These are phyloP conservation scores for Deroptyus accipitrinus DNA, from an alignment of 2,113 vertebrate species.

Conservation along the genomic window DNA sequence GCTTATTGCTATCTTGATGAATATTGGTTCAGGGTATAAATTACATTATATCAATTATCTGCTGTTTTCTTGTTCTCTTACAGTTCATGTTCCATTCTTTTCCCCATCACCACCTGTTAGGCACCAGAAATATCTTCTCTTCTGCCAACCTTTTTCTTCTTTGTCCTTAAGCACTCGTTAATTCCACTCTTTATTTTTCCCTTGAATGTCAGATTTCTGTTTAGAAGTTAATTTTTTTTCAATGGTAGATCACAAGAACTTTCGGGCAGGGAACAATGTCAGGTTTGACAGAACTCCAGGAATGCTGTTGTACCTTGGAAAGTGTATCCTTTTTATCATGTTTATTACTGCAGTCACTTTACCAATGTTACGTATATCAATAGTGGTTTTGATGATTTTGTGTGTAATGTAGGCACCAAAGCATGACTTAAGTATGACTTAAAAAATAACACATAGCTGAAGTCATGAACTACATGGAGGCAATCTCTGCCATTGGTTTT, in stretches of 20 bases:
- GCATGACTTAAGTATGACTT: neutral
- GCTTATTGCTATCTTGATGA: neutral
- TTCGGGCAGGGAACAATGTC: neutral
- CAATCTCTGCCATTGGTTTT: neutral
- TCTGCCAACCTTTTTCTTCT: neutral
- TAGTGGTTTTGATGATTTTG: accelerated
- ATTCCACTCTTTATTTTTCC: neutral
- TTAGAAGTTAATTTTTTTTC: neutral
- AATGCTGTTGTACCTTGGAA: neutral
- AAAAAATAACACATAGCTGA: neutral
- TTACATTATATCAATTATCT: neutral
- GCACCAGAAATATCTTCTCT: neutral
- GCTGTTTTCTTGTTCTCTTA: neutral
- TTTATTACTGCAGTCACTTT: neutral
- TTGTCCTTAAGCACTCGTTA: neutral
- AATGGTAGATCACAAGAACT: neutral
- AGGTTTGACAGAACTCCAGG: neutral
- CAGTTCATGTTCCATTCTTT: neutral
- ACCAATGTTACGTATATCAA: accelerated
- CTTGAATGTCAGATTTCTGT: neutral
- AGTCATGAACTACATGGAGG: neutral
- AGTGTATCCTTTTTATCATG: neutral
- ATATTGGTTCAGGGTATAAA: neutral
- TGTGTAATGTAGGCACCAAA: neutral
- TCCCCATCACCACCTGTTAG: neutral